Percentiles rank a stretch among this genome's conserved stretches.
These are phyloP conservation scores for Halichoerus grypus DNA, from an alignment of 2,113 vertebrate genomes.

Conservation along the genomic window DNA sequence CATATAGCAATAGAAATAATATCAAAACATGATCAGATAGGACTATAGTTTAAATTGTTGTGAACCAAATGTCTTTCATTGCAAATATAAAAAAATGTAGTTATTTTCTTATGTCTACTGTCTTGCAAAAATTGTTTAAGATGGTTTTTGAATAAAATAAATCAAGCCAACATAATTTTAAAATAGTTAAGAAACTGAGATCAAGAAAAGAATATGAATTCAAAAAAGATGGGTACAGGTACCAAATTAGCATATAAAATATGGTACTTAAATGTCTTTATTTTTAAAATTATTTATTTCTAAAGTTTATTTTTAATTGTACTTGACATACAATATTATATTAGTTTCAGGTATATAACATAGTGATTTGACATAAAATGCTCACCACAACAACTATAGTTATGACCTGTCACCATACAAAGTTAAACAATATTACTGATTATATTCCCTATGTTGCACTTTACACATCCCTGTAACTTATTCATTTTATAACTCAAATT, in stretches of 20 bases:
- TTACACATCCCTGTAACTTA: not conserved
- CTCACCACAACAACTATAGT: not conserved
- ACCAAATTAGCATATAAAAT: not conserved
- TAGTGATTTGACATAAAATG: not conserved
- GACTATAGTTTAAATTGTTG: not conserved
- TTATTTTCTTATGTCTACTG: not conserved
- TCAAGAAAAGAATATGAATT: not conserved
- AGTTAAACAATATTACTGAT: not conserved
- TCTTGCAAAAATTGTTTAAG: not conserved
- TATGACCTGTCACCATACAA: not conserved
- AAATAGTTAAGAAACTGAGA: not conserved
- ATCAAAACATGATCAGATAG: not conserved
- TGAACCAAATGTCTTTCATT: not conserved
- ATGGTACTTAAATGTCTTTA: not conserved
- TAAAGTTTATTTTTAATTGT: not conserved
- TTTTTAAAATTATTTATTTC: not conserved
- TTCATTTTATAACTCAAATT: not conserved
- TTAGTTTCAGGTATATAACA: not conserved
- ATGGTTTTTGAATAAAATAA: not conserved
- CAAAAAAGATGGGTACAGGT: not conserved
- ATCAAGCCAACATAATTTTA: not conserved
- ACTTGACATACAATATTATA: not conserved
- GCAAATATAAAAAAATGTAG: not conserved
- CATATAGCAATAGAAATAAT: not conserved
- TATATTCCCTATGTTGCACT: not conserved